Percentiles rank a stretch among this genome's conserved stretches.
Conservation (phyloP, 2,888 invertebrate species). For the Morpho deidamia region DNA sequence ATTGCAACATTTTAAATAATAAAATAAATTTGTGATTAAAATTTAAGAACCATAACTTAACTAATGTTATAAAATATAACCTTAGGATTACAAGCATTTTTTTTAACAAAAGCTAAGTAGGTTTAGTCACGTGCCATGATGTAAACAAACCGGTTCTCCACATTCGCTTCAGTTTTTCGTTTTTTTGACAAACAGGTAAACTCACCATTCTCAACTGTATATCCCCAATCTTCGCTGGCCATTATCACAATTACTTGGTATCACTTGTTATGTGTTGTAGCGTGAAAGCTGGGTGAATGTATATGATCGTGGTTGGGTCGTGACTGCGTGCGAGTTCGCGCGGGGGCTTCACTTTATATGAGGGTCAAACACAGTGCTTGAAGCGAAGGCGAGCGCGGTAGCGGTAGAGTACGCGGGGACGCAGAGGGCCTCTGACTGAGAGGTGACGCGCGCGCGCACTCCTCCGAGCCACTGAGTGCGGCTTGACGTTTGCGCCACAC, state of each 20-base stretch:
- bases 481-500: conserved; percentile 30
- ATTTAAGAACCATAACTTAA: too few species aligned
- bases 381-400: conserved; percentile 34
- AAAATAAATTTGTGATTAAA: too few species aligned
- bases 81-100: neutral
- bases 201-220: conserved; percentile 79
- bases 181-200: conserved; percentile 32
- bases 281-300: conserved; percentile 53
- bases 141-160: conserved; percentile 72
- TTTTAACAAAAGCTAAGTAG: conserved; percentile 13
- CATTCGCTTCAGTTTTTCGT: conserved; percentile 34
- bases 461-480: conserved; percentile 43
- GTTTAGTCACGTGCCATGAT: conserved; percentile 60
- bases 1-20: too few species aligned
- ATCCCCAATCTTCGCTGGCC: conserved; percentile 78
- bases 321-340: conserved; percentile 66
- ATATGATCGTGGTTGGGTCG: conserved; percentile 59
- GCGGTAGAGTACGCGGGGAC: conserved; percentile 30
- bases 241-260: conserved; percentile 34
- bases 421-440: conserved; percentile 35
- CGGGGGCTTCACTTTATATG: conserved; percentile 57
- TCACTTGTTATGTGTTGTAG: conserved; percentile 33
- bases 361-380: conserved; percentile 34
- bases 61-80: too few species aligned
- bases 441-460: conserved; percentile 38